Conservation (phyloP, 1,140 invertebrate genomes). For the Apis florea region DNA sequence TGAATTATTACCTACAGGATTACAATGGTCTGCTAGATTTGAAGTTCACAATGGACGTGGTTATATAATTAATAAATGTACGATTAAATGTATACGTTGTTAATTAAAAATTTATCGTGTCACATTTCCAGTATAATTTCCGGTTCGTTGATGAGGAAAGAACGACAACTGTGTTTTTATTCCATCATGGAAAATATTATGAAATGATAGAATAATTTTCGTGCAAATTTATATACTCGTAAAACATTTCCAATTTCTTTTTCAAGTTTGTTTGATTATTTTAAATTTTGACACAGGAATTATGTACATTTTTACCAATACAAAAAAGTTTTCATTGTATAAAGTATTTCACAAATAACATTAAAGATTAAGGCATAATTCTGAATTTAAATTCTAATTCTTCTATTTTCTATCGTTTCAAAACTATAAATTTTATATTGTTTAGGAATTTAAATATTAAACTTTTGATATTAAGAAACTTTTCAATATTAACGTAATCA, state of each 20-base stretch:
- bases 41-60: neutral
- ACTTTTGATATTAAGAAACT: neutral
- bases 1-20: constrained; percentile 39
- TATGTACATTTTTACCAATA: no score
- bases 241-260: no score
- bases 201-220: neutral
- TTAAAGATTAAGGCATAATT: no score
- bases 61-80: neutral
- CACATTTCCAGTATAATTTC: neutral
- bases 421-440: no score
- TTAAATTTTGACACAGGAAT: no score
- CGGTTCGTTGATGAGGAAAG: constrained; percentile 7
- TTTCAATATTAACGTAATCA: neutral
- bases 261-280: no score
- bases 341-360: no score
- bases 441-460: no score
- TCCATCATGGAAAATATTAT: neutral
- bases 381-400: no score
- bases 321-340: neutral
- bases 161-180: neutral
- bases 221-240: no score
- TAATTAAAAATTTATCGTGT: constrained; percentile 2
- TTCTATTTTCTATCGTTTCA: no score
- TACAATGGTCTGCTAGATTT: constrained; percentile 45
- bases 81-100: neutral